Conservation (phyloP, 1,140 invertebrate genomes). For the Caenorhabditis brenneri region DNA sequence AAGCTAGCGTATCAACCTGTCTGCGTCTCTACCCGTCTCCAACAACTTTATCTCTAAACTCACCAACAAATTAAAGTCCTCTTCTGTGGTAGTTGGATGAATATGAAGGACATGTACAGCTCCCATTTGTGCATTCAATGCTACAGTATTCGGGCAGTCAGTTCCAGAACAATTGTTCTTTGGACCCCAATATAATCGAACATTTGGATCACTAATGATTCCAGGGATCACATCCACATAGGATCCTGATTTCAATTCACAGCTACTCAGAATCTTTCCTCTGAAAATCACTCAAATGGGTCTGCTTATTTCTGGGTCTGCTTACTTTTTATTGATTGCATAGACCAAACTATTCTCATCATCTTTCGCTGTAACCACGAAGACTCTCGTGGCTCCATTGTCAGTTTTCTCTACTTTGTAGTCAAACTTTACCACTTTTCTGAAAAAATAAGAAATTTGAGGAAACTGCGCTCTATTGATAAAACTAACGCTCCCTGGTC, state of each 20-base stretch:
- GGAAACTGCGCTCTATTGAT: slow-evolving; percentile 4
- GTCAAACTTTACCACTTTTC: slow-evolving; percentile 54
- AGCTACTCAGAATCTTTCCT: slow-evolving; percentile 10
- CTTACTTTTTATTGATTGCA: slow-evolving; percentile 54
- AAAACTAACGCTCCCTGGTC: background rate
- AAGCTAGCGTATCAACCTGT: too few relatives aligned
- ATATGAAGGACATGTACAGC: slow-evolving; percentile 61
- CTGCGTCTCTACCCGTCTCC: too few relatives aligned
- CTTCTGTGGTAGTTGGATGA: background rate
- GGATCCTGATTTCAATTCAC: slow-evolving; percentile 56
- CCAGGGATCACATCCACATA: slow-evolving; percentile 62
- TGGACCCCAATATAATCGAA: slow-evolving; percentile 62
- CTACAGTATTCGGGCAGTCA: slow-evolving; percentile 35
- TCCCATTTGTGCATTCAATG: slow-evolving; percentile 60
- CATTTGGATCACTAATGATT: slow-evolving; percentile 63
- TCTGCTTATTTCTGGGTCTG: too few relatives aligned
- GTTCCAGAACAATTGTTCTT: slow-evolving; percentile 42
- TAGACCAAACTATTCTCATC: slow-evolving; percentile 54
- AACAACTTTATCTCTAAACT: background rate
- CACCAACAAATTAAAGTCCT: slow-evolving; percentile 36
- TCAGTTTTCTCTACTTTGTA: slow-evolving; percentile 65
- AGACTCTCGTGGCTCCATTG: slow-evolving; percentile 66
- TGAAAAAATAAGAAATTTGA: background rate
- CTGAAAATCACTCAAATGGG: background rate
- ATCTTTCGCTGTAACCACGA: slow-evolving; percentile 57